phyloP scores from a whole-genome alignment of 2,888 invertebrate species.

The Catotricha subobsoleta region DNA sequence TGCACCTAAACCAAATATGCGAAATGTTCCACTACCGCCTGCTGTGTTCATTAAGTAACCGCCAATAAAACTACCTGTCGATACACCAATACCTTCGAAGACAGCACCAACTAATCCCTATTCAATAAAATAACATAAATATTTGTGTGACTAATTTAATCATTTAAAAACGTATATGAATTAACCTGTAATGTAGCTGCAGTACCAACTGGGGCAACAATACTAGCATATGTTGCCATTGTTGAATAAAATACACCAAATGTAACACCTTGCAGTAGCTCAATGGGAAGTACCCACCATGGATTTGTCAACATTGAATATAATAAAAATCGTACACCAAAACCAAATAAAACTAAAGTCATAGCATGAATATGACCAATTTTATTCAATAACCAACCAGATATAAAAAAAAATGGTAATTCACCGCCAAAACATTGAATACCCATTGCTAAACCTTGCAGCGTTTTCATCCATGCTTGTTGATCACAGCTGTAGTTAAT shows the following conservation, averaged over 20 bases:
- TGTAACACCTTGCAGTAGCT: slow-evolving; percentile 71
- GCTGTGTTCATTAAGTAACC: slow-evolving; percentile 46
- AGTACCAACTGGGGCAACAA: slow-evolving; percentile 64
- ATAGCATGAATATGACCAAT: slow-evolving; percentile 70
- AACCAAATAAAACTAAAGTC: slow-evolving; percentile 61
- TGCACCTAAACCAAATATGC: slow-evolving; percentile 50
- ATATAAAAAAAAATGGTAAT: slow-evolving; percentile 71
- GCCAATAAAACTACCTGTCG: slow-evolving; percentile 61
- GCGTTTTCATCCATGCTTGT: slow-evolving; percentile 44
- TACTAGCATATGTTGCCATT: slow-evolving; percentile 75
- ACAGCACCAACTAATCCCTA: slow-evolving; percentile 71
- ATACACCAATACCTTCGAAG: slow-evolving; percentile 73
- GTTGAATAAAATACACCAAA: slow-evolving; percentile 77
- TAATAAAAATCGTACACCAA: slow-evolving; percentile 60
- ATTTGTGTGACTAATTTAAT: not conserved
- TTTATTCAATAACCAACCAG: slow-evolving; percentile 55
- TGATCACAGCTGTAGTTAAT: slow-evolving; percentile 23
- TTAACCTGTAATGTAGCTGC: slow-evolving; percentile 69
- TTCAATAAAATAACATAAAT: not conserved
- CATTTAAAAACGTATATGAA: too few species aligned
- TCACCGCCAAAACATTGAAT: slow-evolving; percentile 73
- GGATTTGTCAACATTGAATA: slow-evolving; percentile 65
- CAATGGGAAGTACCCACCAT: slow-evolving; percentile 72
- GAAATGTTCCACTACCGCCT: slow-evolving; percentile 50
- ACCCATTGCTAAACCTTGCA: slow-evolving; percentile 54